phyloP scores from a whole-genome alignment of 2,888 invertebrate genomes.

The Strigamia maritima region DNA sequence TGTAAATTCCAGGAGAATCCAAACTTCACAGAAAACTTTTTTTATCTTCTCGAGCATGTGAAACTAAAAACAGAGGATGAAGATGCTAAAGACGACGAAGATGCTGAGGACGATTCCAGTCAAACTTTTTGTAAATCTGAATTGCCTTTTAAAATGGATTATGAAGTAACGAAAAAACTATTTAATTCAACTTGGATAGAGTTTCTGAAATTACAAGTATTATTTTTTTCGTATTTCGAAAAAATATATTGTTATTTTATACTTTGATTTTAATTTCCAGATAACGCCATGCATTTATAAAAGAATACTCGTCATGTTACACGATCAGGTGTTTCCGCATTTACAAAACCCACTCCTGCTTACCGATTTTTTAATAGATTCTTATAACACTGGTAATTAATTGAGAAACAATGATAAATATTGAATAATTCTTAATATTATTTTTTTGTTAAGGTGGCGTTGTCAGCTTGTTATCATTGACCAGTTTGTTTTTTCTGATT shows the following conservation, averaged over 20 bases:
- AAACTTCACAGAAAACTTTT: neutral
- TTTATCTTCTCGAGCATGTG: neutral
- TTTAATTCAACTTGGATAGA: neutral
- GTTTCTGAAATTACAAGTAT: neutral
- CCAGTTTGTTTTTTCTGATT: conserved; percentile 85
- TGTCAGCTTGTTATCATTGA: conserved; percentile 81
- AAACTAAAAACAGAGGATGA: neutral
- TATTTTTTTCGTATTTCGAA: neutral
- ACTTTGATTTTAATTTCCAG: conserved; percentile 52
- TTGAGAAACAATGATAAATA: neutral
- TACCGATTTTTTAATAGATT: conserved; percentile 88
- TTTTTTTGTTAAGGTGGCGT: conserved; percentile 67
- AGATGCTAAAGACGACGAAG: neutral
- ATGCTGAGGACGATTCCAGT: neutral
- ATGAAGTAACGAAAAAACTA: neutral
- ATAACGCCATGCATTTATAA: conserved; percentile 66
- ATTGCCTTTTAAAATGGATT: neutral
- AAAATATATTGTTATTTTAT: neutral
- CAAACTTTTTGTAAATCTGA: neutral
- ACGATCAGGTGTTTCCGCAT: conserved; percentile 77
- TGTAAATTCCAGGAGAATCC: neutral
- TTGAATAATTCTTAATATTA: conserved; percentile 42
- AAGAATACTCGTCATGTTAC: conserved; percentile 72
- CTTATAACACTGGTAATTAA: conserved; percentile 73
- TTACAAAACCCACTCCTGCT: conserved; percentile 76